A percentile compares a stretch with the other conserved stretches of the same genome.
These are phyloP conservation scores for Montipora efflorescens DNA, from an alignment of 64 coral and sea anemone genomes.

Conservation along the genomic window DNA sequence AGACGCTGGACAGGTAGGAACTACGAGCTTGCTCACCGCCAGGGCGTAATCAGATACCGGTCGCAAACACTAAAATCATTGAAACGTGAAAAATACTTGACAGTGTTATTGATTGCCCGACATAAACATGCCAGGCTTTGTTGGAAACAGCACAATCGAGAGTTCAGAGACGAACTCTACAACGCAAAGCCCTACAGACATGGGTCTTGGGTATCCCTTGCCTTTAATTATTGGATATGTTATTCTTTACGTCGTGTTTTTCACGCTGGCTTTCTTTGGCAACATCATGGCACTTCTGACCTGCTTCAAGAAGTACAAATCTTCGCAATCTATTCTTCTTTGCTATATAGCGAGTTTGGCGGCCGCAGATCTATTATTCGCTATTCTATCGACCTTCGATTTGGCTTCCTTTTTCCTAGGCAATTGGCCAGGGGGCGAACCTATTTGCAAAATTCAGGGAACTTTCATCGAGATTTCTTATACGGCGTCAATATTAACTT, in stretches of 20 bases:
- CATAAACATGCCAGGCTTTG: neutral
- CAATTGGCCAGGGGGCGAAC: slow-evolving; percentile 74
- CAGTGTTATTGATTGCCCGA: neutral
- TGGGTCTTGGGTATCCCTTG: slow-evolving; percentile 1
- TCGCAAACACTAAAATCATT: neutral
- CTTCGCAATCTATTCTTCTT: slow-evolving; percentile 78
- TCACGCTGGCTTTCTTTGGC: slow-evolving; percentile 67
- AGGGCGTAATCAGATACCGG: neutral
- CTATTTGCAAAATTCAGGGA: slow-evolving; percentile 78
- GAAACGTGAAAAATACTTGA: neutral
- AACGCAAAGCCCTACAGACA: neutral
- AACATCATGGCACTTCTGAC: slow-evolving; percentile 87
- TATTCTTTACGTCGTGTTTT: slow-evolving; percentile 59
- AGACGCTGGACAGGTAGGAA: neutral
- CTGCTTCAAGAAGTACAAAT: slow-evolving; percentile 87
- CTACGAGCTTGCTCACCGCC: neutral
- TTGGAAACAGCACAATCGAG: neutral
- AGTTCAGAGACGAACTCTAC: too few relatives aligned
- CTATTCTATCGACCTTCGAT: slow-evolving; percentile 76
- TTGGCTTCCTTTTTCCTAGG: slow-evolving; percentile 44
- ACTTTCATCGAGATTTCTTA: slow-evolving; percentile 85
- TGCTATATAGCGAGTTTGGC: slow-evolving; percentile 88
- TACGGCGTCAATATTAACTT: slow-evolving; percentile 79
- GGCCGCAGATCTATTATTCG: slow-evolving; percentile 79
- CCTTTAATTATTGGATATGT: slow-evolving; percentile 31